Evolutionary conservation across 2,113 vertebrate species (phyloP), one percentile per base, ranked within the genome.

Genomic region (Phrynosoma platyrhinos): DNA sequence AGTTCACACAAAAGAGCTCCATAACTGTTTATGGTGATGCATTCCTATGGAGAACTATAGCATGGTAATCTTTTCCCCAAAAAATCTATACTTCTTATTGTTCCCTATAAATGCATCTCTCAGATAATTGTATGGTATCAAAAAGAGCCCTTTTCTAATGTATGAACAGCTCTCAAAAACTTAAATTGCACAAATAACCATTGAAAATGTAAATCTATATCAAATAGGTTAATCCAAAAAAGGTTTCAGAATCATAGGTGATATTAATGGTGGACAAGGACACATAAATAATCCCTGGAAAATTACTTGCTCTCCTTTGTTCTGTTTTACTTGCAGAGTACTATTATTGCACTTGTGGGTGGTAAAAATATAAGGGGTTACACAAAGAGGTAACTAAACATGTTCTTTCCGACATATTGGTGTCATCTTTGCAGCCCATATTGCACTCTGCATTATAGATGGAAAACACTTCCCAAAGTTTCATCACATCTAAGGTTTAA

Each of bases 1-100:
- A 87, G 66, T 81, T 87, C 85, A 80, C 14, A 42, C 23, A 74
- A 80, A 81, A 80, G 40, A 58, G 25, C 4, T 30, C 27, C 32
- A 72, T 27, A 25, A 40, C 25, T 53, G 32, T 72, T 32, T 80
- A 69, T 53, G 16, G 30, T 72, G 64, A 62, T 74, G 25, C 20
- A 80, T 81, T 72, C 32, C 5, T 32, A 42, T 42, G 71, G 32
- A 36, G 32, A 66, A 66, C 27, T 47, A 77, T 66, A n/a, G 1
- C 16, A 62, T 87, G 32, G 32, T 62, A 80, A 80, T 18, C 20
- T 86, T 18, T n/a, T 58, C 40, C 78, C 75, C 36, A 36, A 36
- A 52, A 2, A 52, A 0, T 7, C 47, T 81, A 20, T 55, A 42
- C 52, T 47, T 81, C 14, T 8, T 30, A 30, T 71, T 53, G 25